Conservation (phyloP, 2,113 vertebrate genomes). For the Synodontis membranacea region DNA sequence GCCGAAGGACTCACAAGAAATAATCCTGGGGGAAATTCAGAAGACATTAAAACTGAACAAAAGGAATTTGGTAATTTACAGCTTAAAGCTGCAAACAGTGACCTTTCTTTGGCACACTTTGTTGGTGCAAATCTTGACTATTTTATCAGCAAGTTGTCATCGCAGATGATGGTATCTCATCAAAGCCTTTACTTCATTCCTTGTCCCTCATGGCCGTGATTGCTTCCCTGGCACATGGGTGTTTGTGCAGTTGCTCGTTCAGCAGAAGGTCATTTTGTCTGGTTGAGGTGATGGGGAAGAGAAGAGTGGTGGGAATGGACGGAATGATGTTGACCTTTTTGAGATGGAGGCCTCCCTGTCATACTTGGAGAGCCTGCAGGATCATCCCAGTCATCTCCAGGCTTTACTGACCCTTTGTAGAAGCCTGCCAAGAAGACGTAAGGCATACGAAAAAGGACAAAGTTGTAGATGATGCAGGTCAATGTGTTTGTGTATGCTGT, state of each 20-base stretch:
- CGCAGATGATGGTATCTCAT: too few relatives aligned
- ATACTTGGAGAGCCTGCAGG: constrained; percentile 48
- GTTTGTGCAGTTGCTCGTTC: constrained; percentile 65
- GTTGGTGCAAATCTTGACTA: neutral
- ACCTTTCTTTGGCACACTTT: neutral
- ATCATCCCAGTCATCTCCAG: constrained; percentile 60
- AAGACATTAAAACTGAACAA: neutral
- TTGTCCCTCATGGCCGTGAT: neutral
- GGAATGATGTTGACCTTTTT: constrained; percentile 69
- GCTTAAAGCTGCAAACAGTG: neutral
- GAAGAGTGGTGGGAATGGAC: constrained; percentile 42
- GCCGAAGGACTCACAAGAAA: neutral
- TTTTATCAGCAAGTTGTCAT: constrained; percentile 4
- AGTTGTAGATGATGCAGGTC: neutral
- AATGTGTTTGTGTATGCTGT: neutral
- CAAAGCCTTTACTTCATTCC: neutral
- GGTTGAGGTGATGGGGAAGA: constrained; percentile 19
- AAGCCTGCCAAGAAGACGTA: constrained; percentile 14
- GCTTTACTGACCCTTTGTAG: constrained; percentile 45
- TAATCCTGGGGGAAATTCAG: neutral
- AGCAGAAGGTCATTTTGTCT: constrained; percentile 59
- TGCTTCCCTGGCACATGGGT: constrained; percentile 39
- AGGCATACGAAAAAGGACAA: neutral
- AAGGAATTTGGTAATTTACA: neutral
- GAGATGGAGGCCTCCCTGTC: constrained; percentile 50